These are phyloP conservation scores for Drosophila barbarae DNA, from an alignment of 2,888 invertebrate genomes.

Conservation along the genomic window DNA sequence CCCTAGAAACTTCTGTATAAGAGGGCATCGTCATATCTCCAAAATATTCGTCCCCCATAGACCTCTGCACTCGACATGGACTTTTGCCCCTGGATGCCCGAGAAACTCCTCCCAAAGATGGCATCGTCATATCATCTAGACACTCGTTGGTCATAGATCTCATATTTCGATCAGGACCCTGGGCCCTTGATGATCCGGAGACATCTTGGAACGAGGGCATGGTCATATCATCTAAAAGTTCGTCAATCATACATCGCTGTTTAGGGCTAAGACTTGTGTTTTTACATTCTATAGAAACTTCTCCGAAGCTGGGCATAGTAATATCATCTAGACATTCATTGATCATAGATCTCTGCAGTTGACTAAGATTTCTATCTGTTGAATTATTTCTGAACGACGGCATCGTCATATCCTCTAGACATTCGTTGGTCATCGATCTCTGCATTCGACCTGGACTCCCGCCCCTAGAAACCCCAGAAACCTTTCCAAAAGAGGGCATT, in stretches of 20 bases:
- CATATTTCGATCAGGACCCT: neutral
- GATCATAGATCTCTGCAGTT: too few species aligned
- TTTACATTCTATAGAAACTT: neutral
- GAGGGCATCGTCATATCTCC: slow-evolving; percentile 27
- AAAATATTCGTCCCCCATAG: neutral
- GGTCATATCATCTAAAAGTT: slow-evolving; percentile 3
- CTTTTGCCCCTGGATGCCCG: neutral
- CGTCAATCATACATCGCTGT: neutral
- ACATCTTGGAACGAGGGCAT: slow-evolving; percentile 19
- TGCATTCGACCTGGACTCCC: neutral
- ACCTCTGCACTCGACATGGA: neutral
- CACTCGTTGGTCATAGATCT: slow-evolving; percentile 6
- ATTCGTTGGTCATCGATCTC: neutral
- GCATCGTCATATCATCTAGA: slow-evolving; percentile 13
- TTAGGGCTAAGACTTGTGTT: neutral
- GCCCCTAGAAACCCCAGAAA: neutral
- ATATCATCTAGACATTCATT: too few species aligned
- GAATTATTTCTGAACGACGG: neutral
- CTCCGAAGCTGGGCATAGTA: neutral
- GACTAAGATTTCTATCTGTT: too few species aligned
- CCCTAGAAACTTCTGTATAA: neutral
- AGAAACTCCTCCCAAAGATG: neutral
- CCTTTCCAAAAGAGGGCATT: neutral
- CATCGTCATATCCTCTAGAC: neutral
- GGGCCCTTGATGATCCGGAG: neutral